Percentiles rank a stretch among this genome's conserved stretches.
Conservation (phyloP, 2,888 invertebrate species). For the Malthinus seriepunctatus region DNA sequence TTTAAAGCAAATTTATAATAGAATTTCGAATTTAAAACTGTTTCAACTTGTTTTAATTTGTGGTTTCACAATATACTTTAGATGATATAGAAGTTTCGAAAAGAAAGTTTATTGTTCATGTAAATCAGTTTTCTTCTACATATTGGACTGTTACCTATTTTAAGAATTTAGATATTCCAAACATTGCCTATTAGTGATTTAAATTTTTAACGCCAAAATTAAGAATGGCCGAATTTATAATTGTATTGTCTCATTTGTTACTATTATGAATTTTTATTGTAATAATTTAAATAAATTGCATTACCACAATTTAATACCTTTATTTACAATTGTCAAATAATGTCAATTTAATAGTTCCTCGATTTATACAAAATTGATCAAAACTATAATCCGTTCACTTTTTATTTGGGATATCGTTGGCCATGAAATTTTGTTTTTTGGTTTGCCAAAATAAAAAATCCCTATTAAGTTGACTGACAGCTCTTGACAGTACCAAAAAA, state of each 20-base stretch:
- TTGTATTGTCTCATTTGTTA: slow-evolving; percentile 1
- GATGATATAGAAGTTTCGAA: no score
- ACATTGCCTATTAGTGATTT: slow-evolving; percentile 1
- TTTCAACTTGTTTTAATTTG: neutral
- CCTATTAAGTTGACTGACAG: no score
- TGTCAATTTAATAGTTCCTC: no score
- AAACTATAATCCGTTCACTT: no score
- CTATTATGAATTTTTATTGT: slow-evolving; percentile 13
- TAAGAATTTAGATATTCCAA: no score
- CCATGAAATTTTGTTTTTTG: no score
- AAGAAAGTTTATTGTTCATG: slow-evolving; percentile 7
- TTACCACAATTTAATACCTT: neutral
- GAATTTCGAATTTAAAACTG: neutral
- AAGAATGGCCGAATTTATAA: neutral
- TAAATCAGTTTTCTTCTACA: neutral
- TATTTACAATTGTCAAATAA: no score
- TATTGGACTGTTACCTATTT: no score
- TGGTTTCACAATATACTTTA: neutral
- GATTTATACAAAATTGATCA: no score
- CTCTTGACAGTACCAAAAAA: no score
- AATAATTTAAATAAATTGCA: slow-evolving; percentile 25
- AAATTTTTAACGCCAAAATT: slow-evolving; percentile 1
- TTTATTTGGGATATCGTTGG: no score
- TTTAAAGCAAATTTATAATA: slow-evolving; percentile 26
- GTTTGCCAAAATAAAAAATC: no score